Evolutionary conservation across 2,797 vertebrate genomes (phyloP), one percentile per base, ranked within the genome.

Genomic region (Peromyscus melanophrys): DNA sequence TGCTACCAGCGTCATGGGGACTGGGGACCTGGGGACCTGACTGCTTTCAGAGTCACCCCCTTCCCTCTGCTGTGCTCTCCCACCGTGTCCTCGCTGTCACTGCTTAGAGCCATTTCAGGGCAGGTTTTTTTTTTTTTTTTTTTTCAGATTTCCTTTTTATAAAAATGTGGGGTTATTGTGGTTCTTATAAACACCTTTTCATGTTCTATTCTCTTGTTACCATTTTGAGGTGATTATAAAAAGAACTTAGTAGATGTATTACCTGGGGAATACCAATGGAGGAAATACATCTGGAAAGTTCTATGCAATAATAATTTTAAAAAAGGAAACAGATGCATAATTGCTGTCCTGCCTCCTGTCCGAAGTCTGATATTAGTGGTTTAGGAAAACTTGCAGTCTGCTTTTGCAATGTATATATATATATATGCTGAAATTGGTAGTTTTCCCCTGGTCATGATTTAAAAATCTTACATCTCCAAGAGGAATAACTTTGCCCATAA

Each of bases 311-410:
- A 98, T 97, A 65, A 59, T 14, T 59, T 37, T 95, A 55, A 73
- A 92, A 96, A 96, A 97, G 97, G 96, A 98, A 98, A 98, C 97
- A 98, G 97, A 98, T 98, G 97, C 87, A 84, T 97, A 97, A 98
- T 86, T 52, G 61, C 95, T 95, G 95, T 76, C 88, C 98, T 94
- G 88, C 96, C 97, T 98, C 73, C 86, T 98, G 97, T 98, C 94
- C 94, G 90, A 97, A 96, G 95, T 96, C 94, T 92, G 85, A 96
- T 95, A 95, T 97, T 98, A 95, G 97, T 97, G 94, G 98, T 98
- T 98, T 97, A 81, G 91, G 94, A 93, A 95, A 96, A 57, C 40
- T 90, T 89, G 98, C 82, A 71, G 96, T 96, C 97, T 94, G 71
- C 34, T 80, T 94, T 65, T 37, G 34, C 76, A 91, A 52, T 10